Conservation (phyloP, 2,888 invertebrate genomes). For the Cephus pulcher region DNA sequence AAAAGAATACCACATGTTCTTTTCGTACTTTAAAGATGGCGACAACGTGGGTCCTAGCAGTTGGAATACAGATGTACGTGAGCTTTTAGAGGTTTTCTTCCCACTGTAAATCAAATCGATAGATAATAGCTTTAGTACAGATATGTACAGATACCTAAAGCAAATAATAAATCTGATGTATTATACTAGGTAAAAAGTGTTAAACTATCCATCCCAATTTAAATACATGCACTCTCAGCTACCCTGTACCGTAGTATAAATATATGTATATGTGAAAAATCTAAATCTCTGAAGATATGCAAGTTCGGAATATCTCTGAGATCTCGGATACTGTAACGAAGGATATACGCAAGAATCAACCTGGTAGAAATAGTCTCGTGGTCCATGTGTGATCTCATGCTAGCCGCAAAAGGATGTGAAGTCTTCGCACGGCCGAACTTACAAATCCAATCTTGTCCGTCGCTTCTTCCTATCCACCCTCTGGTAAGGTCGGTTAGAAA, state of each 20-base stretch:
- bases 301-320: background rate
- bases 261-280: no score
- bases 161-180: background rate
- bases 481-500: background rate
- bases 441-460: conserved; percentile 50
- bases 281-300: background rate
- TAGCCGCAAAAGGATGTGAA: conserved; percentile 20
- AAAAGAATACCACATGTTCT: background rate
- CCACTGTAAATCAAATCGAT: background rate
- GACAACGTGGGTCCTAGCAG: background rate
- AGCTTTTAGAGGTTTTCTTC: background rate
- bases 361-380: background rate
- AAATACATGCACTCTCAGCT: conserved; percentile 25
- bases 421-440: conserved; percentile 37
- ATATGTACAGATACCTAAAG: background rate
- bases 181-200: conserved; percentile 29
- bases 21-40: background rate
- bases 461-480: background rate
- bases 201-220: conserved; percentile 42
- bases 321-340: background rate
- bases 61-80: background rate
- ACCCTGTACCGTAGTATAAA: background rate
- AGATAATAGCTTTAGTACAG: background rate
- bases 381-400: conserved; percentile 10
- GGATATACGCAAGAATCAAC: background rate